A percentile compares a stretch with the other conserved stretches of the same genome.
Evolutionary conservation across 2,113 vertebrate species (phyloP).

Genomic region (Gopherus flavomarginatus): DNA sequence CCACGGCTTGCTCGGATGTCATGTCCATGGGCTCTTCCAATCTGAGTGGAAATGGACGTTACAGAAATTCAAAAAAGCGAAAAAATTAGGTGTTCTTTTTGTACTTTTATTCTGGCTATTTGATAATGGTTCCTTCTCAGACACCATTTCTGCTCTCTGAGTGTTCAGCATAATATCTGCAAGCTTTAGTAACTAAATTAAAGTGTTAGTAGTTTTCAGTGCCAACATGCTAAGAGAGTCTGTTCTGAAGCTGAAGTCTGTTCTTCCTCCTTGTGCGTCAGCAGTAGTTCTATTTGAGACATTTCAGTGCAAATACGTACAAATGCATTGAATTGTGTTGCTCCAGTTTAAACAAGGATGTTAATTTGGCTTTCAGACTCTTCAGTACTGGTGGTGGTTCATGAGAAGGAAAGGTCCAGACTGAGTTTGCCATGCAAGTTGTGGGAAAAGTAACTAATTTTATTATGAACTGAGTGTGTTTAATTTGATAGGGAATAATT

Average conservation of each 20-base stretch:
- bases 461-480: accelerated
- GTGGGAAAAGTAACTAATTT: neutral
- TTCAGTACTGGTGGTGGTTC: neutral
- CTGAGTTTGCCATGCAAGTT: neutral
- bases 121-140: neutral
- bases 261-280: neutral
- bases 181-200: neutral
- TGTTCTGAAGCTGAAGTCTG: neutral
- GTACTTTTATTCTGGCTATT: neutral
- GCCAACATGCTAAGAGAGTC: accelerated
- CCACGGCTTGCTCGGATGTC: neutral
- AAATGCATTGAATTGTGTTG: accelerated
- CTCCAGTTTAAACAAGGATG: neutral
- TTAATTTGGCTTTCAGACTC: neutral
- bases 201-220: accelerated
- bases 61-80: neutral
- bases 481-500: neutral
- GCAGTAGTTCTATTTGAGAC: neutral
- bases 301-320: neutral
- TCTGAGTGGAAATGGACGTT: neutral
- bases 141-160: neutral
- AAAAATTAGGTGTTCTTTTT: neutral
- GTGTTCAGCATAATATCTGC: neutral
- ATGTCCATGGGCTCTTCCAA: neutral
- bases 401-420: neutral